Conservation (phyloP, 2,888 invertebrate genomes). For the Phortica magna region DNA sequence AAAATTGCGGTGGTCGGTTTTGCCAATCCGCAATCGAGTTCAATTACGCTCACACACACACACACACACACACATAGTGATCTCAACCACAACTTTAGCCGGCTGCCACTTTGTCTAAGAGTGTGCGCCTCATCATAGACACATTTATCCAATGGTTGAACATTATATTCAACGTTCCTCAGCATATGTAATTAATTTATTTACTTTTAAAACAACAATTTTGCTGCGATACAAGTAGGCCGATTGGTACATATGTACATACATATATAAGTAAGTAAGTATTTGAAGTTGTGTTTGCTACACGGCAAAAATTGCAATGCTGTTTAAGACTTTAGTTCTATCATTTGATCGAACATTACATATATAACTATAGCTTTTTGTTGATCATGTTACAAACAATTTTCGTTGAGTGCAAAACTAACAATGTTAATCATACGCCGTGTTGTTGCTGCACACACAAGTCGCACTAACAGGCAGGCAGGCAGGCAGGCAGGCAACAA, state of each 20-base stretch:
- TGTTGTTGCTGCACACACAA: slow-evolving; percentile 3
- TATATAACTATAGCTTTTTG: background rate
- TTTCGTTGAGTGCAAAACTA: slow-evolving; percentile 2
- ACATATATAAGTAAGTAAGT: background rate
- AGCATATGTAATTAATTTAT: slow-evolving; percentile 41
- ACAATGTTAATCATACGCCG: slow-evolving; percentile 7
- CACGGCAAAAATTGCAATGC: too few species aligned
- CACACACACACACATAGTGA: background rate
- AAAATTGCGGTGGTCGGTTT: slow-evolving; percentile 11
- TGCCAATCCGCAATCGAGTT: slow-evolving; percentile 18
- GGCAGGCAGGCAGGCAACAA: slow-evolving; percentile 36
- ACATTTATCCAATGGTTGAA: background rate
- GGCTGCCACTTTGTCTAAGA: slow-evolving; percentile 19
- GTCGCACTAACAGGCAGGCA: background rate
- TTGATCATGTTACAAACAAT: background rate
- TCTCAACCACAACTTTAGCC: background rate
- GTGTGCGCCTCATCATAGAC: background rate
- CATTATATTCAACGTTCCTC: slow-evolving; percentile 28
- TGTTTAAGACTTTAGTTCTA: too few species aligned
- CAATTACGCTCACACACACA: slow-evolving; percentile 11
- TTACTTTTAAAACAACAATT: background rate
- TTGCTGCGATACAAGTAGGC: background rate
- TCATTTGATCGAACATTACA: too few species aligned
- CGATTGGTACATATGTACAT: background rate
- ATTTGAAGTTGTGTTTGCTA: too few species aligned